phyloP scores from a whole-genome alignment of 2,888 invertebrate genomes.

The Cyclophora albipunctata region DNA sequence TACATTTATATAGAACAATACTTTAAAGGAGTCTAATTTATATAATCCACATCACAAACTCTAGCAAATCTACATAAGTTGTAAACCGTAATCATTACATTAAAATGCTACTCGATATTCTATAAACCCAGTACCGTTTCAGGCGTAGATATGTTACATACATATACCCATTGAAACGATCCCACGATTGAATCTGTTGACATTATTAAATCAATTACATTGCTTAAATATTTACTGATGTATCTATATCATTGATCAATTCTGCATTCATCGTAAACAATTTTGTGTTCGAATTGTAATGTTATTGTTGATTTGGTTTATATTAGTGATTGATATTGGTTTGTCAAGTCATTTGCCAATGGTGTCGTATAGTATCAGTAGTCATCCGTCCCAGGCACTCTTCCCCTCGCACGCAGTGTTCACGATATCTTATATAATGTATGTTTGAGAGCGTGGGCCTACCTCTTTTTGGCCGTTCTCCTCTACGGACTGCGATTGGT shows the following conservation, averaged over 20 bases:
- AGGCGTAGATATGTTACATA: conserved; percentile 42
- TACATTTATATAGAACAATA: conserved; percentile 56
- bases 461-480: conserved; percentile 74
- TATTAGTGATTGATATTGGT: background rate
- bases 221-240: conserved; percentile 8
- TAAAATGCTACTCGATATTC: conserved; percentile 60
- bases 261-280: conserved; percentile 7
- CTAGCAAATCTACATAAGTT: conserved; percentile 69
- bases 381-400: conserved; percentile 33
- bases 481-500: conserved; percentile 76
- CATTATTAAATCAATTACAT: conserved; percentile 38
- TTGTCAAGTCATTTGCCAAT: conserved; percentile 1
- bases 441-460: conserved; percentile 60
- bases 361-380: conserved; percentile 5
- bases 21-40: conserved; percentile 57
- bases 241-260: background rate
- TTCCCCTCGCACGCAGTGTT: conserved; percentile 35
- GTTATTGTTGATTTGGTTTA: conserved; percentile 5
- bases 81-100: conserved; percentile 48
- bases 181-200: conserved; percentile 66
- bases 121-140: conserved; percentile 63
- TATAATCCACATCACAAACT: conserved; percentile 59
- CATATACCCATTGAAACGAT: conserved; percentile 53
- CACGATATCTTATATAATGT: conserved; percentile 32
- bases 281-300: conserved; percentile 2